A percentile compares a stretch with the other conserved stretches of the same genome.
These are phyloP conservation scores for Hemithea aestivaria DNA, from an alignment of 2,888 invertebrate species.

Conservation along the genomic window DNA sequence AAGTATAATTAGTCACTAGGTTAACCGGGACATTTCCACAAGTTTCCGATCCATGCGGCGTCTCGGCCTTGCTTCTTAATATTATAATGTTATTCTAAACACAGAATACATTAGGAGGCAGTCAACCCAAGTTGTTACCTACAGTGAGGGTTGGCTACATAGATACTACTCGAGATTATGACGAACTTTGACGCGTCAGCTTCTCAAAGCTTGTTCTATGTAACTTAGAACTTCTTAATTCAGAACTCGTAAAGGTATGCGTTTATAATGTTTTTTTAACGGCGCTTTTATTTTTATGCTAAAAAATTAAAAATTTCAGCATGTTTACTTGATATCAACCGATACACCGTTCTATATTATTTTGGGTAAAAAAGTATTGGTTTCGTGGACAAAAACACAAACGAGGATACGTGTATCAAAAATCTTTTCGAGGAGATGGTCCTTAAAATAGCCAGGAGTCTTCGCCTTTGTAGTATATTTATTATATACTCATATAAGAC, in stretches of 20 bases:
- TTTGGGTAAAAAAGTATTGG: too few relatives aligned
- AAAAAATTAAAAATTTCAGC: too few relatives aligned
- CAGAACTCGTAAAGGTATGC: not conserved
- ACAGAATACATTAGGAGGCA: conserved; percentile 66
- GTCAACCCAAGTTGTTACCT: conserved; percentile 40
- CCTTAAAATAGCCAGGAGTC: too few relatives aligned
- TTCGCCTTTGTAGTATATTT: too few relatives aligned
- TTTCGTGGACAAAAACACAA: too few relatives aligned
- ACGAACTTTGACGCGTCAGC: conserved; percentile 12
- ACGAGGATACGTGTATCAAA: too few relatives aligned
- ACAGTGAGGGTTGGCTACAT: conserved; percentile 5
- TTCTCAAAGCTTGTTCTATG: conserved; percentile 2
- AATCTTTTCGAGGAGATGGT: too few relatives aligned
- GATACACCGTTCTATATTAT: too few relatives aligned
- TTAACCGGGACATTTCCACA: conserved; percentile 44
- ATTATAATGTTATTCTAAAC: conserved; percentile 77
- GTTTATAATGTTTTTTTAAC: not conserved
- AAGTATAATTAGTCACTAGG: conserved; percentile 63
- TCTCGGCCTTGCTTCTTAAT: conserved; percentile 55
- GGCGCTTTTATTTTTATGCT: conserved; percentile 1
- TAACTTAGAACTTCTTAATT: too few relatives aligned
- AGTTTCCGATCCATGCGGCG: conserved; percentile 41
- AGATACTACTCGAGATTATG: conserved; percentile 2
- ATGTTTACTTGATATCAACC: too few relatives aligned
- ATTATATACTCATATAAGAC: too few relatives aligned